Evolutionary conservation across 2,888 invertebrate species (phyloP).

Genomic region (Belgica antarctica): DNA sequence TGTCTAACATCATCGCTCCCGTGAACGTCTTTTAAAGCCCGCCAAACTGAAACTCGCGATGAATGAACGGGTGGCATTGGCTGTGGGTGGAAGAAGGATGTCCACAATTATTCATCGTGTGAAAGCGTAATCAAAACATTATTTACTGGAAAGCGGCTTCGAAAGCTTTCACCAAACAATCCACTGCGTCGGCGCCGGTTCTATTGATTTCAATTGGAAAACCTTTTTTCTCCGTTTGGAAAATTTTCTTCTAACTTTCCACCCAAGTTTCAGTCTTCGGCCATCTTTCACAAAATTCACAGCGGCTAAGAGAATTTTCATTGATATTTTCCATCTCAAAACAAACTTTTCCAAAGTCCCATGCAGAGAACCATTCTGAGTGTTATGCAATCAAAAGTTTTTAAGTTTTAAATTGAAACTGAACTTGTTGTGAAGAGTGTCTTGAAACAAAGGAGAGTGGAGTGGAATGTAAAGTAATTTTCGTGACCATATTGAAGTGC

Average conservation of each 20-base stretch:
- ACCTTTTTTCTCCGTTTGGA: neutral
- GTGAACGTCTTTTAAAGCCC: too few relatives aligned
- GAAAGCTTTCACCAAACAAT: constrained; percentile 7
- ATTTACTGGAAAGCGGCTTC: neutral
- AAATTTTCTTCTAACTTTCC: constrained; percentile 1
- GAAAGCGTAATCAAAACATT: neutral
- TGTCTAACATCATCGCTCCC: too few relatives aligned
- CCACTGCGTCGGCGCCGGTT: neutral
- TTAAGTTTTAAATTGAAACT: too few relatives aligned
- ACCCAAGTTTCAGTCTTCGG: constrained; percentile 4
- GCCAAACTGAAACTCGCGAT: too few relatives aligned
- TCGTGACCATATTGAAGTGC: neutral
- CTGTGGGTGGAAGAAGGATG: too few relatives aligned
- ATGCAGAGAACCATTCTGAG: too few relatives aligned
- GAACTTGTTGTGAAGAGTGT: too few relatives aligned
- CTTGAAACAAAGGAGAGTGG: too few relatives aligned
- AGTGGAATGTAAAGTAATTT: neutral
- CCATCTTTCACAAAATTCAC: constrained; percentile 13
- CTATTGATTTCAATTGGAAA: constrained; percentile 16
- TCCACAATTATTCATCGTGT: too few relatives aligned
- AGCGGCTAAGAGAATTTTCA: neutral
- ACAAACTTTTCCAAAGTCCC: too few relatives aligned
- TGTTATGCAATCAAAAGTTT: neutral
- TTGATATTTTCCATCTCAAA: too few relatives aligned
- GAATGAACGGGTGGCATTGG: too few relatives aligned